Base-by-base conservation (phyloP, 1,140 invertebrate genomes). In the Pseudomyrmex dendroicus region DNA sequence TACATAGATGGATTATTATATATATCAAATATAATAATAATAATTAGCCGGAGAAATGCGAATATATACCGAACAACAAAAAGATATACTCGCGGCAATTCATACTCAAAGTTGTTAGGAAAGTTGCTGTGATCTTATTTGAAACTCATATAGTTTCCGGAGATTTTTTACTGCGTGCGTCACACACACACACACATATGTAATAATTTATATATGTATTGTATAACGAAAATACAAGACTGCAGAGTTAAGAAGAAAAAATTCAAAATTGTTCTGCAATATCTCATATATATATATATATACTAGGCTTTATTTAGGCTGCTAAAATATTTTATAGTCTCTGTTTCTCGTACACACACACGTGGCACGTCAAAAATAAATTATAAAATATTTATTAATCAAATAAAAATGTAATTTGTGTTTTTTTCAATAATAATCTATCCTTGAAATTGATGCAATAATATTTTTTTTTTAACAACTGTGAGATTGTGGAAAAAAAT, bases 331-430 rank as follows among this genome's bases (percentile, higher is more conserved):
- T 78, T 80, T 59, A 46, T 78, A 35, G 5, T 7, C 35, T 35
- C 35, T 35, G 35, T 7, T 35, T 35, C 35, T 35, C 5, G 35
- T 35, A 35, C 35, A 35, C 7, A 25, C 25, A 70, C 22, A 72
- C 48, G 48, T 72, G 66, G 48, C 54, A 25, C 64, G 68, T 68
- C 76, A 80, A 72, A 80, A 80, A 80, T 80, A 72, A 80, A 80
- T 80, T 80, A 66, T 80, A 72, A 56, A 61, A 80, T 80, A 80
- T 70, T 15, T 80, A 80, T 80, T 80, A 70, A 80, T 80, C 72
- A 54, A 80, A 59, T 66, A 48, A 12, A 54, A 59, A 78, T 8
- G 4, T 48, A 3, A 48, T n/a, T 54, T 20, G 46, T 63, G n/a
- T 35, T 44, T 64, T 64, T 64, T 20, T 20, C 20, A 20, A 20